These are phyloP conservation scores for Synergus japonicus DNA, from an alignment of 2,888 invertebrate genomes.

Conservation along the genomic window DNA sequence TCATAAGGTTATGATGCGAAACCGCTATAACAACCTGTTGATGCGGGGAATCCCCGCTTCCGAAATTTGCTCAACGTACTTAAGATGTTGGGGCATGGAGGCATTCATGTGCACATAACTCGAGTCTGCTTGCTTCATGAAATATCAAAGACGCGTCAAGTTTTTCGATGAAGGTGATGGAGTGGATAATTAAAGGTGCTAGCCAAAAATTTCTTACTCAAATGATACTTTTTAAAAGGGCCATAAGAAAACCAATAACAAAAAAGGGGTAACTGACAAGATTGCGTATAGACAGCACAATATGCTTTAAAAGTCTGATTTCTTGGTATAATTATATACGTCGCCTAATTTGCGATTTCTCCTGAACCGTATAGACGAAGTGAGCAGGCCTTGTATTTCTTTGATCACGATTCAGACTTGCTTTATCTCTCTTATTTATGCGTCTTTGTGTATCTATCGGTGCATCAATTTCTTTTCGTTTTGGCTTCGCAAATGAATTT, in stretches of 20 bases:
- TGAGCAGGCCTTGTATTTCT: constrained; percentile 39
- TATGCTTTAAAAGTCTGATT: neutral
- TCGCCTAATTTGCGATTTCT: constrained; percentile 40
- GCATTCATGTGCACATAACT: constrained; percentile 27
- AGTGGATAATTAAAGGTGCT: neutral
- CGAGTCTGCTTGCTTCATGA: neutral
- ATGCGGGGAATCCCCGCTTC: constrained; percentile 46
- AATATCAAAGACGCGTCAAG: constrained; percentile 15
- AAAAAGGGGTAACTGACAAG: neutral
- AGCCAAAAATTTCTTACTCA: neutral
- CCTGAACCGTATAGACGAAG: constrained; percentile 36
- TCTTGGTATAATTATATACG: constrained; percentile 38
- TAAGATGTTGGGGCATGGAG: constrained; percentile 20
- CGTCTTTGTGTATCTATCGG: constrained; percentile 42
- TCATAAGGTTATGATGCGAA: constrained; percentile 31
- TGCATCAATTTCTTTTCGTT: constrained; percentile 41
- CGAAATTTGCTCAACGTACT: neutral
- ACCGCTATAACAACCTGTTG: constrained; percentile 54
- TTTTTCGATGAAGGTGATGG: neutral
- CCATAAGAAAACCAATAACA: too few species aligned
- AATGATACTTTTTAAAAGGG: neutral
- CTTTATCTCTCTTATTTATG: constrained; percentile 41
- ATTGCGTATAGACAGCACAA: neutral
- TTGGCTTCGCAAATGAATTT: constrained; percentile 39
- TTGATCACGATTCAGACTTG: constrained; percentile 37